These are phyloP conservation scores for Galemys pyrenaicus DNA, from an alignment of 2,113 vertebrate species.

Conservation along the genomic window DNA sequence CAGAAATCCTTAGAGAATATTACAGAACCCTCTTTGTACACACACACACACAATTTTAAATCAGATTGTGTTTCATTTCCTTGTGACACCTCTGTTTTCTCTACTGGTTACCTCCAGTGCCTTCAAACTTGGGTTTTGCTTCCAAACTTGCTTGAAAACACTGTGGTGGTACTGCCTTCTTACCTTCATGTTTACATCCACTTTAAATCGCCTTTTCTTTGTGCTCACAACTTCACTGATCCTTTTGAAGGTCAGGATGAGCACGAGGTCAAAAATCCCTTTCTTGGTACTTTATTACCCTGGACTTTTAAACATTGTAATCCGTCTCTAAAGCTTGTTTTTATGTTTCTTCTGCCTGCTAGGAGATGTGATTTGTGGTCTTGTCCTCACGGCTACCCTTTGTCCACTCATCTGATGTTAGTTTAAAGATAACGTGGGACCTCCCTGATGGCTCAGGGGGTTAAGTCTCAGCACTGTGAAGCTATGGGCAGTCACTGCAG, in stretches of 20 bases:
- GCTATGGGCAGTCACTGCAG: too few relatives aligned
- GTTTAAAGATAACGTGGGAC: neutral
- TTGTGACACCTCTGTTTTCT: neutral
- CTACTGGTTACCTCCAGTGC: neutral
- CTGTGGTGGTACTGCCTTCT: neutral
- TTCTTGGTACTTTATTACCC: neutral
- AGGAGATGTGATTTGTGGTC: neutral
- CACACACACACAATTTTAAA: neutral
- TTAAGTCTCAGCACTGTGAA: too few relatives aligned
- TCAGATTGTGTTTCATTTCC: neutral
- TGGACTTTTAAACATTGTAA: neutral
- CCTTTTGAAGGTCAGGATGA: slow-evolving; percentile 27
- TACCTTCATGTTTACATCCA: neutral
- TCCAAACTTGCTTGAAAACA: neutral
- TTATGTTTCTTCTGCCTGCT: neutral
- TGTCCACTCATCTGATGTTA: neutral
- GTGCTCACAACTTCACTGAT: neutral
- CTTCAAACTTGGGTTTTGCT: neutral
- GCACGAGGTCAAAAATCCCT: neutral
- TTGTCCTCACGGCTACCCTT: neutral
- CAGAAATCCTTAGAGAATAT: neutral
- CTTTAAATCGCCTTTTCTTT: neutral
- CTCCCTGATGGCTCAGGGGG: too few relatives aligned
- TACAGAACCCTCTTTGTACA: neutral
- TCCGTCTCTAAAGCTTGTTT: neutral